Evolutionary conservation across 2,888 invertebrate genomes (phyloP).

Genomic region (Eubasilissa splendida): DNA sequence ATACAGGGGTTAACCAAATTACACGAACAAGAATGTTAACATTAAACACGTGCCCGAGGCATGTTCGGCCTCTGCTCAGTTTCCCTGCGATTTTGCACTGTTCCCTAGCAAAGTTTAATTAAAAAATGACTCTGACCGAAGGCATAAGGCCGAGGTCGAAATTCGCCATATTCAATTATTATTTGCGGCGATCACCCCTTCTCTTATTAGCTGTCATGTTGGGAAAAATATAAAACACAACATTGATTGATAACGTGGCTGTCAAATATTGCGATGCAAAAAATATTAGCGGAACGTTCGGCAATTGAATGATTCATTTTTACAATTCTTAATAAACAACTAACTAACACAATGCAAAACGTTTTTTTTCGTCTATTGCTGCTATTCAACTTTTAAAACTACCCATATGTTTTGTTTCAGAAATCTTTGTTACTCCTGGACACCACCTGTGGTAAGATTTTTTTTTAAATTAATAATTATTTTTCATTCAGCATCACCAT

Average conservation of each 20-base stretch:
- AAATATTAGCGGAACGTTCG: too few relatives aligned
- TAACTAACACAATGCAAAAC: too few relatives aligned
- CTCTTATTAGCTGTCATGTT: slow-evolving; percentile 45
- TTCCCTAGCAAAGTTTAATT: slow-evolving; percentile 18
- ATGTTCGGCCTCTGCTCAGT: background rate
- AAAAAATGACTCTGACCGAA: slow-evolving; percentile 2
- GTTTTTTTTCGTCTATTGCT: too few relatives aligned
- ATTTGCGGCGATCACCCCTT: background rate
- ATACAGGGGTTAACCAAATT: slow-evolving; percentile 5
- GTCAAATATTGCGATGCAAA: background rate
- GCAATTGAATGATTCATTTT: too few relatives aligned
- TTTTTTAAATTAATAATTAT: too few relatives aligned
- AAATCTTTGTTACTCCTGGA: too few relatives aligned
- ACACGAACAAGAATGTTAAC: slow-evolving; percentile 25
- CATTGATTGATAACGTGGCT: slow-evolving; percentile 33
- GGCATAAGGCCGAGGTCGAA: slow-evolving; percentile 18
- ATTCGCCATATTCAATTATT: slow-evolving; percentile 42
- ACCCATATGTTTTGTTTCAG: too few relatives aligned
- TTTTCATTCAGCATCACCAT: too few relatives aligned
- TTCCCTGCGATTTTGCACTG: background rate
- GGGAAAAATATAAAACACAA: slow-evolving; percentile 32
- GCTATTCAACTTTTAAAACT: too few relatives aligned
- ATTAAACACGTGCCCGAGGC: slow-evolving; percentile 12
- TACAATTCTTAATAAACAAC: too few relatives aligned
- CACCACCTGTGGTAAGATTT: too few relatives aligned